These are phyloP conservation scores for Nannobrachium achirus DNA, from an alignment of 2,113 vertebrate genomes.

Conservation along the genomic window DNA sequence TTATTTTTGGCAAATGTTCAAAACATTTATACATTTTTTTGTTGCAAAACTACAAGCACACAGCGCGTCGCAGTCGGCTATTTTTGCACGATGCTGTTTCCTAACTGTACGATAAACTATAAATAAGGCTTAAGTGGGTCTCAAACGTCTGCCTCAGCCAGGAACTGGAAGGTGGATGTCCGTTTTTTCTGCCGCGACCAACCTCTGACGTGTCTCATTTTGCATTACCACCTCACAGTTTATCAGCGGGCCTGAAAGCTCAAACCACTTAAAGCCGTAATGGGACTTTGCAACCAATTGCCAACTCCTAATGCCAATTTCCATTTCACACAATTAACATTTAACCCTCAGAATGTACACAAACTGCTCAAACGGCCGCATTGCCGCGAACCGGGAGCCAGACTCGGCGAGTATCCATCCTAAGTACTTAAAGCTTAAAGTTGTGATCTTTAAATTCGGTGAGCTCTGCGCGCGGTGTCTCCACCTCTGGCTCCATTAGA, in stretches of 20 bases:
- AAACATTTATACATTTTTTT: too few species aligned
- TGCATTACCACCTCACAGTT: not conserved
- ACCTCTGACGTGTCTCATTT: too few species aligned
- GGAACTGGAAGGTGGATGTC: too few species aligned
- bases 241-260: too few species aligned
- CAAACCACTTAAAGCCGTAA: not conserved
- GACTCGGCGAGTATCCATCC: conserved; percentile 47
- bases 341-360: conserved; percentile 19
- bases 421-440: conserved; percentile 61
- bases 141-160: too few species aligned
- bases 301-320: conserved; percentile 21
- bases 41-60: too few species aligned
- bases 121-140: too few species aligned
- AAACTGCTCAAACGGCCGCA: conserved; percentile 13
- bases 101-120: too few species aligned
- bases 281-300: not conserved
- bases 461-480: conserved; percentile 38
- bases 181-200: too few species aligned
- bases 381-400: conserved; percentile 62
- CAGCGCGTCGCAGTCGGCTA: too few species aligned
- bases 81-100: too few species aligned
- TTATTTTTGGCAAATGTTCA: too few species aligned
- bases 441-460: conserved; percentile 61
- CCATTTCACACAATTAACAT: conserved; percentile 29
- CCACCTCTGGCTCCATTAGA: conserved; percentile 68